Base-by-base conservation (phyloP, 30 jellyfish, hydroid and myxozoan genomes). In the Aurelia sp. region DNA sequence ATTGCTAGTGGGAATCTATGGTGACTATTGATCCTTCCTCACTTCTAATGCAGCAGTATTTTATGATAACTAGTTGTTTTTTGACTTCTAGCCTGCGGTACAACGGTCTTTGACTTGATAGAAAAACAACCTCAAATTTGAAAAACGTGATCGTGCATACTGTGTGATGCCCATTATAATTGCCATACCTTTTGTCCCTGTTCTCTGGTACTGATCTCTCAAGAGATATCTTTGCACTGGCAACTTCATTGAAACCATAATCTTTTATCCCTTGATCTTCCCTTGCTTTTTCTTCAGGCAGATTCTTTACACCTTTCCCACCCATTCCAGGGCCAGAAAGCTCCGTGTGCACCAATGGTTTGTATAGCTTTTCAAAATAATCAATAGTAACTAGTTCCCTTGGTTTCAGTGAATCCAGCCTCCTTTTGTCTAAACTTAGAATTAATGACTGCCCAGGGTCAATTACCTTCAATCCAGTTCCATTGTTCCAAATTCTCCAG, bases 151-250 rank as follows among this genome's bases (percentile, higher is more conserved):
- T 27, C 2, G 33, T 27, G 33, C 33, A 27, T 1, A 27, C 2
- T 27, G 33, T 27, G 33, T n/a, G 47, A n/a, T 2, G 40, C 6
- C 20, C 20, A 13, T 18, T 7, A 37, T n/a, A 68, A 4, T 11
- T 0, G 52, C 58, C 92, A 23, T 84, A 90, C 97, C 84, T 71
- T 48, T 61, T 62, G 48, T 81, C 93, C 60, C 98, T 80, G 61
- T 92, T 92, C 22, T 92, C 98, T 12, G 98, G 98, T 6, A 86
- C 81, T 37, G 88, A 50, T 87, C 98, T 78, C 82, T 86, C 97
- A 4, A 92, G 77, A 11, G 98, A 87, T 2, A 92, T 92, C 57
- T 92, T 92, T 37, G 98, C 87, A 69, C 97, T 86, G 44, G 92
- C 63, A 27, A 92, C 76, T 58, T 92, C 98, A 82, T 92, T 92